Evolutionary conservation across 2,888 invertebrate species (phyloP), one percentile per base, ranked within the genome.

Genomic region (Conchocele bisecta): DNA sequence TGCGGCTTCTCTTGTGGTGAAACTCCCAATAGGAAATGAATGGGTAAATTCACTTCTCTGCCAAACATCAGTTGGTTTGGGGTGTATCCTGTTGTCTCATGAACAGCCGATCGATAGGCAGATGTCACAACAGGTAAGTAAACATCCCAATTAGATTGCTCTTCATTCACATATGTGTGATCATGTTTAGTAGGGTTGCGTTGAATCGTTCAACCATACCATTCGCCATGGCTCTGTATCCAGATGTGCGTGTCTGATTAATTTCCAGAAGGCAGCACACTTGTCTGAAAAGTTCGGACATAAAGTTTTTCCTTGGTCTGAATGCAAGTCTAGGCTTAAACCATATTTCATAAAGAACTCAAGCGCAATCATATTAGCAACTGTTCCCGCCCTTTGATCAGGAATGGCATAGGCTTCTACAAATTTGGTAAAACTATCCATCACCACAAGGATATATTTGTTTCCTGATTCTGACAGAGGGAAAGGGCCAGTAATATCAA

Each of bases 401-500:
- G 66, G 51, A 0, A 71, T 42, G 3, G 77, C 66, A 37, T 51
- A 48, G 7, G 51, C 44, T 22, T 68, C 61, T 2, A 60, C 75
- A 39, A 37, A 79, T 35, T 57, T 60, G 1, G 75, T 75, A n/a
- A 64, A 51, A 33, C 29, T 31, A 28, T 50, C 50, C 29, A 31
- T n/a, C 26, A 50, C 50, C n/a, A 29, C 28, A 15, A 50, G 74
- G 56, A 56, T 71, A 26, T 59, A 61, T 39, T 61, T 63, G 33
- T 81, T 79, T 4, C 71, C 72, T 11, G 50, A 35, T 3, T 29
- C 53, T 6, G 71, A 59, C 39, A 26, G 44, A 0, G 69, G 68
- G 17, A 81, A 58, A 50, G 65, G 64, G 11, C 82, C 75, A 5
- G 75, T 33, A 9, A 79, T 53, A 59, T 82, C 75, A 4, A 72